Evolutionary conservation across 2,888 invertebrate genomes (phyloP), one percentile per base, ranked within the genome.

Genomic region (Acrobasis suavella): DNA sequence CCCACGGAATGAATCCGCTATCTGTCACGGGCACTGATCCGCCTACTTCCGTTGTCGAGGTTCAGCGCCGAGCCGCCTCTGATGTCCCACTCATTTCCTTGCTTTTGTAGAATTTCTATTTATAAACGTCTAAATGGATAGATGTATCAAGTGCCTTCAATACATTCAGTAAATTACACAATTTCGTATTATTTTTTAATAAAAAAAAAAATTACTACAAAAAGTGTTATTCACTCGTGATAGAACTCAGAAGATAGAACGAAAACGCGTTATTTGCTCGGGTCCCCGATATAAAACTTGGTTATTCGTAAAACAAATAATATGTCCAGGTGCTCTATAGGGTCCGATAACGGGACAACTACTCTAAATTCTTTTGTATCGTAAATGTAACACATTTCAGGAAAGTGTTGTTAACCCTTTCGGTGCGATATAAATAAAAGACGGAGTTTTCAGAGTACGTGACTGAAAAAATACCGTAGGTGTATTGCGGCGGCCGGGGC

Each of bases 341-440:
- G 69, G 63, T 58, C 64, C 63, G 54, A 63, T 59, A 60, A 52
- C 51, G 39, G 17, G 15, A 54, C 64, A 17, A 32, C 54, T 61
- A 62, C 64, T 64, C 58, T 54, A 62, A 64, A 66, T 65, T 69
- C 67, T 69, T 65, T 67, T 67, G 62, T 66, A 60, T 64, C 58
- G 61, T 56, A 62, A 61, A 67, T 58, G 61, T 62, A 64, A 60
- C 63, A 64, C 64, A 63, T 63, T 64, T 67, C 64, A 62, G 58
- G 64, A 54, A 38, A 16, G 50, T 62, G 39, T 49, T 38, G 61
- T 58, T 61, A 62, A 64, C 64, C 62, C 63, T 66, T 66, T 77
- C 72, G 73, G 68, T 73, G 72, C 74, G 71, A 70, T 75, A 74
- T 75, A 76, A 77, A 77, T 76, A 80, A 77, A 71, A 61, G 62